Conservation (phyloP, 2,888 invertebrate genomes). For the Bursaphelenchus okinawaensis region DNA sequence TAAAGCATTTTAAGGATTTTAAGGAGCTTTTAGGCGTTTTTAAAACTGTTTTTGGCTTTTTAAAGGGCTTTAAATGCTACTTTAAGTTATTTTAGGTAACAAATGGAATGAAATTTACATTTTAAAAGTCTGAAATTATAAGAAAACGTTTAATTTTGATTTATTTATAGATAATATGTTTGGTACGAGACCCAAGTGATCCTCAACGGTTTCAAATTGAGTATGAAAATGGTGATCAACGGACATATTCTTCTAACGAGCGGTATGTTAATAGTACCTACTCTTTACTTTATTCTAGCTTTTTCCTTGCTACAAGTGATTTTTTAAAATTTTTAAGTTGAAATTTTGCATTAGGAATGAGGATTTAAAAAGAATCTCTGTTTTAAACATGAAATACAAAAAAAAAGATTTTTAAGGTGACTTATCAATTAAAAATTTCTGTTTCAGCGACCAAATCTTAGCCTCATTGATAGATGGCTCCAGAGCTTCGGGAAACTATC, state of each 20-base stretch:
- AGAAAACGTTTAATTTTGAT: conserved; percentile 5
- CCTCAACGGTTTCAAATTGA: conserved; percentile 89
- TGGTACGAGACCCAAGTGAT: conserved; percentile 81
- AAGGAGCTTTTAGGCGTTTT: too few species aligned
- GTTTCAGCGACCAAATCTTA: conserved; percentile 77
- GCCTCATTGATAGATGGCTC: conserved; percentile 94
- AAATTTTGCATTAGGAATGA: too few species aligned
- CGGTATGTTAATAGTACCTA: conserved; percentile 63
- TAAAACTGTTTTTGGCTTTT: too few species aligned
- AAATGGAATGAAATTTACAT: conserved; percentile 14
- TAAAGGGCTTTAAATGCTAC: too few species aligned
- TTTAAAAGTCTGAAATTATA: neutral
- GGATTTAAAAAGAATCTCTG: neutral
- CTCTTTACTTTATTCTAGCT: neutral
- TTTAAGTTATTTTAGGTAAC: too few species aligned
- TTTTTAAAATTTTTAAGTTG: neutral
- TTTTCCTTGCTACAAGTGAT: too few species aligned
- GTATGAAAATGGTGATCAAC: conserved; percentile 81
- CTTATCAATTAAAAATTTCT: neutral
- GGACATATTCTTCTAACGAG: conserved; percentile 85
- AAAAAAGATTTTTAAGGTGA: neutral
- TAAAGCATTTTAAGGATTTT: too few species aligned
- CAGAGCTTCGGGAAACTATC: conserved; percentile 88
- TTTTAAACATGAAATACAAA: neutral
- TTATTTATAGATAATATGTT: conserved; percentile 73